Percentiles rank a stretch among this genome's conserved stretches.
phyloP scores from a whole-genome alignment of 2,113 vertebrate genomes.

The Stigmatopora nigra region DNA sequence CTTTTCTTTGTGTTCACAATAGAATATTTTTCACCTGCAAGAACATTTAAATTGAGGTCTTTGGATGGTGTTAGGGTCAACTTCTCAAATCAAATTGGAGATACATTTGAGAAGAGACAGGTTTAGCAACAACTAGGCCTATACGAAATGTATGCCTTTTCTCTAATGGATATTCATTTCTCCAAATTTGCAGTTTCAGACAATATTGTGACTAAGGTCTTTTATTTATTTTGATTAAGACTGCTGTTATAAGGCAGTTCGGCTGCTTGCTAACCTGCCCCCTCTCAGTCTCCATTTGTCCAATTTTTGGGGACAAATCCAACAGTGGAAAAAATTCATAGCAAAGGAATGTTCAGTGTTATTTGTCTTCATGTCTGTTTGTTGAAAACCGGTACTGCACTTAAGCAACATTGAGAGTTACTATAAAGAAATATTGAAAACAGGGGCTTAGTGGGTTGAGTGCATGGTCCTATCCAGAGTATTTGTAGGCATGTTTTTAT shows the following conservation, averaged over 20 bases:
- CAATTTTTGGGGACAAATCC: constrained; percentile 17
- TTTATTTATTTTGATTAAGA: neutral
- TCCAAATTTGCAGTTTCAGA: neutral
- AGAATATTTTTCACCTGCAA: no score
- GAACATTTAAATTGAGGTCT: no score
- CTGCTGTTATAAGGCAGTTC: neutral
- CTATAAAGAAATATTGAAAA: neutral
- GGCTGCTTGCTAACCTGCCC: neutral
- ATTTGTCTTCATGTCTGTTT: neutral
- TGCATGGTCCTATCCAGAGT: constrained; percentile 14
- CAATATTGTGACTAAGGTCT: neutral
- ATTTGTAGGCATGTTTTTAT: constrained; percentile 38
- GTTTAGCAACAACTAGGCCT: no score
- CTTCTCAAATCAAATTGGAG: no score
- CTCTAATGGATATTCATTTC: neutral
- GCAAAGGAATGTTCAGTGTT: neutral
- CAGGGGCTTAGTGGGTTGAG: neutral
- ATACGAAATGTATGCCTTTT: neutral
- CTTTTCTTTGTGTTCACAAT: no score
- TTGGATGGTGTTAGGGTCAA: no score
- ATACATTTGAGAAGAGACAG: no score
- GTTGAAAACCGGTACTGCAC: neutral
- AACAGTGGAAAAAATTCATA: constrained; percentile 20
- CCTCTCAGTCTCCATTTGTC: constrained; percentile 22
- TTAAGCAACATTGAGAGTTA: neutral